Conservation (phyloP, 2,888 invertebrate genomes). For the Pyrrhia umbra region DNA sequence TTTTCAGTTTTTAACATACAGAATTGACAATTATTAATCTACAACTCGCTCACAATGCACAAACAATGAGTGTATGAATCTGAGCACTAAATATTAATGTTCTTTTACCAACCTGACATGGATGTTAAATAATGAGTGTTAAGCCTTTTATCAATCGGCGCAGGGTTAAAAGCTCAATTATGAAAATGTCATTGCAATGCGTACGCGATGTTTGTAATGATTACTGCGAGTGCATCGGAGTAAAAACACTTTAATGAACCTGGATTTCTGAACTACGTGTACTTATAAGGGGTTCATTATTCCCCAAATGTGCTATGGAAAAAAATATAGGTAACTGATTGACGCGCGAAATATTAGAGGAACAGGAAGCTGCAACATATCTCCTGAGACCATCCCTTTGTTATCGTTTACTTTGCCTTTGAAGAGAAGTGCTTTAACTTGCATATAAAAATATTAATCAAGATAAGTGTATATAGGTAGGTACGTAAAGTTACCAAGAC, state of each 20-base stretch:
- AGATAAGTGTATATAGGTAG: no score
- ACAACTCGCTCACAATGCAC: neutral
- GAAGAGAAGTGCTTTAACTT: neutral
- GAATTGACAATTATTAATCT: neutral
- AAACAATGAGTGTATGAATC: neutral
- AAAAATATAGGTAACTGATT: neutral
- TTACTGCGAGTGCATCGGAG: neutral
- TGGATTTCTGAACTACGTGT: no score
- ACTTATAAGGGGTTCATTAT: no score
- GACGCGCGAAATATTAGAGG: neutral
- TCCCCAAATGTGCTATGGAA: no score
- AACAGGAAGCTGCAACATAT: conserved; percentile 13
- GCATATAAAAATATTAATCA: neutral
- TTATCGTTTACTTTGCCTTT: neutral
- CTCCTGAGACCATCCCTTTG: neutral
- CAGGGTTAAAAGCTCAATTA: conserved; percentile 37
- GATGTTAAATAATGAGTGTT: conserved; percentile 43
- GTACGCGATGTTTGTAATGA: neutral
- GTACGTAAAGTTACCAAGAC: neutral
- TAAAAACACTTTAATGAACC: neutral
- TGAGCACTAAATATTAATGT: conserved; percentile 47
- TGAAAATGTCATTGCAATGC: conserved; percentile 16
- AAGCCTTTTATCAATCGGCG: conserved; percentile 47
- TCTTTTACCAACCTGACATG: conserved; percentile 19
- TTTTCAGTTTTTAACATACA: no score